Base-by-base conservation (phyloP, 2,888 invertebrate genomes). In the Schrankia costaestrigalis region DNA sequence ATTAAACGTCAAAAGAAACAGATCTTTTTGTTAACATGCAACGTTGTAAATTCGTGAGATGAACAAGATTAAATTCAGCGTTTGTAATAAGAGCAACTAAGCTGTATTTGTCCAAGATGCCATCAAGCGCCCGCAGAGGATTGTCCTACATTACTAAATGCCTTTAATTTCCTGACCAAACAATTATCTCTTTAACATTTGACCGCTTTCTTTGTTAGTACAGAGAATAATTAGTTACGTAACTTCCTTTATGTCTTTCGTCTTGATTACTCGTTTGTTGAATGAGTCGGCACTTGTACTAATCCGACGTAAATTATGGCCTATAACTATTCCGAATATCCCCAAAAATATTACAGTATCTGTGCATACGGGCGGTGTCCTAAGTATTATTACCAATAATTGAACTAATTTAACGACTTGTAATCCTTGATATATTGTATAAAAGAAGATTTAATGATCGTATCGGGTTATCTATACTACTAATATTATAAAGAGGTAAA, bases 161-260 rank as follows among this genome's bases (percentile, higher is more conserved):
- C 71, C 69, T 77, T 75, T 84, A 86, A 86, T 86, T 85, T 87
- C 85, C 86, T 82, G 82, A 70, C 69, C 76, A 63, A 78, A 73
- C 85, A 87, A 86, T 87, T 87, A 87, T 84, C 82, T 84, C 66
- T 71, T 85, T 85, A 83, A 86, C 85, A 75, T 84, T 78, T 86
- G 85, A 86, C 86, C 86, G 82, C 82, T 83, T 82, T 86, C 83
- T 82, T 78, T 67, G 72, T 73, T 67, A 63, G 62, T 66, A 71
- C 71, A 70, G 70, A 65, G 60, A 61, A 47, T 56, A 49, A 62
- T 83, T 78, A 63, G n/a, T n/a, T n/a, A n/a, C 64, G 69, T 63
- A 81, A 80, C 73, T 67, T 78, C 77, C 77, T 63, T 63, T 56
- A 44, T 39, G 41, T 48, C 41, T 46, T 47, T 46, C 56, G 11